These are phyloP conservation scores for Podilymbus podiceps DNA, from an alignment of 2,113 vertebrate genomes.

Conservation along the genomic window DNA sequence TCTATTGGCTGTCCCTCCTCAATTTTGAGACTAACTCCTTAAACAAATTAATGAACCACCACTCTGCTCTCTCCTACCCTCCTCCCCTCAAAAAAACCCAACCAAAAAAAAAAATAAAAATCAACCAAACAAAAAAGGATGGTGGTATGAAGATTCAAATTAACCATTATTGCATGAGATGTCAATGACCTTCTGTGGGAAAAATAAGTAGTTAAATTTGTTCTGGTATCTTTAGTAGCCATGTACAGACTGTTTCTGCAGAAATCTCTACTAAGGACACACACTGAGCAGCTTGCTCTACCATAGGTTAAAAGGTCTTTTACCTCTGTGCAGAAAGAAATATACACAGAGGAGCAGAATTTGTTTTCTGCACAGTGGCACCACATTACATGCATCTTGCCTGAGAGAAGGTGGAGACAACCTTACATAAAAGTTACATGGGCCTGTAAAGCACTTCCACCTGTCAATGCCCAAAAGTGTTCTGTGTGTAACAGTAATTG, in stretches of 20 bases:
- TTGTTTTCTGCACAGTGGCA: neutral
- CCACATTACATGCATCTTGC: rapidly evolving
- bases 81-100: neutral
- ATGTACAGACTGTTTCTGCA: neutral
- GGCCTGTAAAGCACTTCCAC: neutral
- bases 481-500: neutral
- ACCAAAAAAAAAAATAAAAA: neutral
- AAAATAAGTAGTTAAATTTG: neutral
- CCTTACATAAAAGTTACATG: rapidly evolving
- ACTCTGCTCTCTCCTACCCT: neutral
- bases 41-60: neutral
- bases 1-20: neutral
- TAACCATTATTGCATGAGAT: neutral
- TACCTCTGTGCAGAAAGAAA: neutral
- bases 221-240: neutral
- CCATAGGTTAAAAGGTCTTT: neutral
- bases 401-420: neutral
- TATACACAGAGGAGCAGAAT: neutral
- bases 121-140: neutral
- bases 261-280: neutral
- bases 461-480: neutral
- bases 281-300: neutral
- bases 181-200: neutral
- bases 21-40: neutral
- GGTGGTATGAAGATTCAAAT: neutral